Percentiles rank a stretch among this genome's conserved stretches.
Evolutionary conservation across 2,113 vertebrate genomes (phyloP).

Genomic region (Perca fluviatilis): DNA sequence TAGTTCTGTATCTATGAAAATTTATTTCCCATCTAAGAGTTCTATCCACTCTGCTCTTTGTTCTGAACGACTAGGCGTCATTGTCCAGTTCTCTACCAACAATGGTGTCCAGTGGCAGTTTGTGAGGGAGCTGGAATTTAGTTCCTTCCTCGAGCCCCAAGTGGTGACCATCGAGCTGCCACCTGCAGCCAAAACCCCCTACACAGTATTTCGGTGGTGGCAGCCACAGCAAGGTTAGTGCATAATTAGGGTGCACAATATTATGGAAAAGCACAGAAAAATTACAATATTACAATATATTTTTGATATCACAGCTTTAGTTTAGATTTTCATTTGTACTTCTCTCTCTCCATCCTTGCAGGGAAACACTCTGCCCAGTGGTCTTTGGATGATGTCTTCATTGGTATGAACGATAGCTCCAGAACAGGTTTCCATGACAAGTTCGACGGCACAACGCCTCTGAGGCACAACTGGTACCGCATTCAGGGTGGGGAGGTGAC

Average conservation of each 20-base stretch:
- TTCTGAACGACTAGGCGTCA: conserved; percentile 85
- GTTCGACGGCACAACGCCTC: conserved; percentile 92
- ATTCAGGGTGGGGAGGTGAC: conserved; percentile 96
- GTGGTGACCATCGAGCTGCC: conserved; percentile 95
- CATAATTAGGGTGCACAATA: no score
- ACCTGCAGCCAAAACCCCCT: conserved; percentile 90
- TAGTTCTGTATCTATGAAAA: not conserved
- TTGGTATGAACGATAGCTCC: conserved; percentile 99
- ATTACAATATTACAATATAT: not conserved
- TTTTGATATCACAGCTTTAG: not conserved
- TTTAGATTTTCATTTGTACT: not conserved
- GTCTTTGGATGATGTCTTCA: conserved; percentile 95
- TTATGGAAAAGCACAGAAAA: not conserved
- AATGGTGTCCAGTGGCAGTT: conserved; percentile 95
- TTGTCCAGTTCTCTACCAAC: conserved; percentile 96
- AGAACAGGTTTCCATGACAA: conserved; percentile 95
- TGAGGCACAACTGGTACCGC: conserved; percentile 96
- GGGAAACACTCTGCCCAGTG: conserved; percentile 97
- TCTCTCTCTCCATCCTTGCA: conserved; percentile 55
- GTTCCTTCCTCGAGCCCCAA: conserved; percentile 95
- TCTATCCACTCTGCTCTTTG: not conserved
- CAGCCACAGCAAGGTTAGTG: conserved; percentile 93
- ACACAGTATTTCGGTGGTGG: conserved; percentile 98
- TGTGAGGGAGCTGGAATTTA: conserved; percentile 94
- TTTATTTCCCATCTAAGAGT: not conserved